phyloP scores from a whole-genome alignment of 1,140 invertebrate species.

The Heliothis virescens region DNA sequence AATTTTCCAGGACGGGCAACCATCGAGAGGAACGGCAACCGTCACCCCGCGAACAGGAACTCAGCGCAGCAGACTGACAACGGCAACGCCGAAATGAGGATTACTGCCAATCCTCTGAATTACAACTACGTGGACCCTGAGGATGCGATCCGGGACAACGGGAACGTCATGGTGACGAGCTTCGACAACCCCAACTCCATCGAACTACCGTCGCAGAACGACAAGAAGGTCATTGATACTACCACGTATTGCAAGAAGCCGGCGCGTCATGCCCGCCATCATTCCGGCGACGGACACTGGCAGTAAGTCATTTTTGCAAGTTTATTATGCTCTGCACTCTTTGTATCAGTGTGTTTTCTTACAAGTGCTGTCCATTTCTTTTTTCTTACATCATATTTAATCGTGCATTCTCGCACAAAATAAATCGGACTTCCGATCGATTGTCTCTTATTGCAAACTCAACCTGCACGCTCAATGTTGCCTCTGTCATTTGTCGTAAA shows the following conservation, averaged over 20 bases:
- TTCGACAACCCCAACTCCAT: slow-evolving; percentile 92
- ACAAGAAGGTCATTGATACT: slow-evolving; percentile 87
- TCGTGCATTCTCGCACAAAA: neutral
- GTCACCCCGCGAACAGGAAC: slow-evolving; percentile 80
- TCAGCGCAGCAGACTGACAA: slow-evolving; percentile 73
- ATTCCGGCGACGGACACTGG: slow-evolving; percentile 84
- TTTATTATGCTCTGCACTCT: slow-evolving; percentile 6
- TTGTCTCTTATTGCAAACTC: neutral
- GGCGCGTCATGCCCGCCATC: slow-evolving; percentile 70
- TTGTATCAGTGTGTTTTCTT: neutral
- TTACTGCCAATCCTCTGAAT: slow-evolving; percentile 92
- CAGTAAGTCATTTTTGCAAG: slow-evolving; percentile 79
- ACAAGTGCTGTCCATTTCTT: neutral
- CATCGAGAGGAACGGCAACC: slow-evolving; percentile 90
- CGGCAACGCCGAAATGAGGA: slow-evolving; percentile 87
- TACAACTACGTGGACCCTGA: slow-evolving; percentile 89
- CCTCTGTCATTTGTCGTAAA: neutral
- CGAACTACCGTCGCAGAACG: slow-evolving; percentile 87
- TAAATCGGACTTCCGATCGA: neutral
- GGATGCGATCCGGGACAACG: slow-evolving; percentile 86
- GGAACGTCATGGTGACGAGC: slow-evolving; percentile 87
- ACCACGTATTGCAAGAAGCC: slow-evolving; percentile 91
- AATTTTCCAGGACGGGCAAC: slow-evolving; percentile 90
- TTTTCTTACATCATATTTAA: neutral
- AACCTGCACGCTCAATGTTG: neutral